These are phyloP conservation scores for Sericinus montela DNA, from an alignment of 2,888 invertebrate genomes.

Conservation along the genomic window DNA sequence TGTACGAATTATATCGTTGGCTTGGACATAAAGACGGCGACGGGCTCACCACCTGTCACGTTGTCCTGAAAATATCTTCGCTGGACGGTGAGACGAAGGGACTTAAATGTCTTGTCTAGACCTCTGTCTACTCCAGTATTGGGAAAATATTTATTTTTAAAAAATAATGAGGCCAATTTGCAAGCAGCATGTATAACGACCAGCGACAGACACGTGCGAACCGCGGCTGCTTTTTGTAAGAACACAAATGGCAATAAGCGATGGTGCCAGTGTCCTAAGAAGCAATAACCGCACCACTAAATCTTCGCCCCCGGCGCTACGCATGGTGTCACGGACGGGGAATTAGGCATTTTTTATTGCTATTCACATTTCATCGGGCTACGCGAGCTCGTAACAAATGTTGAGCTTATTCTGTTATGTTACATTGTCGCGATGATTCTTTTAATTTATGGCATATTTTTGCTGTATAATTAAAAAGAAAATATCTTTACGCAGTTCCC, in stretches of 20 bases:
- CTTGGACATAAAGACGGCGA: too few relatives aligned
- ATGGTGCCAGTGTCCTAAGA: constrained; percentile 21
- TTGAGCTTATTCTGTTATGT: background rate
- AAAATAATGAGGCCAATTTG: too few relatives aligned
- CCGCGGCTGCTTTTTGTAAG: constrained; percentile 11
- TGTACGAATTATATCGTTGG: too few relatives aligned
- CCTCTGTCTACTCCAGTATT: too few relatives aligned
- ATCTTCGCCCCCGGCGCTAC: constrained; percentile 25
- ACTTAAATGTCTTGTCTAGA: too few relatives aligned
- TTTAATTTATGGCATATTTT: background rate
- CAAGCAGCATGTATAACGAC: background rate
- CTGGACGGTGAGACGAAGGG: too few relatives aligned
- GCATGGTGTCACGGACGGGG: constrained; percentile 23
- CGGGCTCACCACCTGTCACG: too few relatives aligned
- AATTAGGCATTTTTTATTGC: constrained; percentile 20
- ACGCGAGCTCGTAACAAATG: constrained; percentile 9
- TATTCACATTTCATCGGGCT: background rate
- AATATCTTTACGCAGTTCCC: too few relatives aligned
- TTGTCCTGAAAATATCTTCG: too few relatives aligned
- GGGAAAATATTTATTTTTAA: too few relatives aligned
- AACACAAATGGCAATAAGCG: constrained; percentile 19
- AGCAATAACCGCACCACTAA: constrained; percentile 23
- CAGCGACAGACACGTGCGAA: background rate
- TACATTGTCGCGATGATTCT: background rate
- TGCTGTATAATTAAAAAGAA: too few relatives aligned